Evolutionary conservation across 1,140 invertebrate genomes (phyloP), one percentile per base, ranked within the genome.

Genomic region (Pseudomyrmex cubaensis): DNA sequence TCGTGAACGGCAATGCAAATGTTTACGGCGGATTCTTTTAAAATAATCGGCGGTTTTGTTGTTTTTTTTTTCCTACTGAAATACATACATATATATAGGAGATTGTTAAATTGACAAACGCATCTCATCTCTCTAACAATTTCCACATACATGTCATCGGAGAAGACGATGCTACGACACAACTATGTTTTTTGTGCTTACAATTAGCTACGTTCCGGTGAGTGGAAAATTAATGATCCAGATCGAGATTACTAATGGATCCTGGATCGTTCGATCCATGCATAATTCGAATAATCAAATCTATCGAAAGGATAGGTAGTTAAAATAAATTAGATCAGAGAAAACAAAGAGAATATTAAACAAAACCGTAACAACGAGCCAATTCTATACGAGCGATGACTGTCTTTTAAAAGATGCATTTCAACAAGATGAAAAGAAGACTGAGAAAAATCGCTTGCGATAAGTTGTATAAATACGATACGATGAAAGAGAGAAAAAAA

Each of bases 211-310:
- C 54, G 74, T 74, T 64, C 59, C 62, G 59, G 54, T 72, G 50
- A 86, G 83, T 72, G 83, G 72, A 52, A 82, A 85, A 88, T 62
- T 83, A 59, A 75, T 85, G 75, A 84, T 82, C 59, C 63, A 74
- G 66, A 63, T 62, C 48, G 70, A 76, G 76, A 74, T 66, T 74
- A 63, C 76, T 88, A 87, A 85, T 82, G 85, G 87, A 87, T 72
- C 22, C 64, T 84, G 46, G 73, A 46, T 74, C 72, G 66, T 57
- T 85, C 50, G 70, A 87, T 67, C 78, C 88, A 87, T 88, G 87
- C 56, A 90, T 87, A 89, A 90, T 89, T 90, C 80, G 85, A 15
- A 52, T 87, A 88, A 90, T 90, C 85, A 87, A 90, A 90, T 89
- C 78, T 85, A 84, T 48, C 64, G 73, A 35, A 35, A 0, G 5